Conservation (phyloP, 2,888 invertebrate genomes). For the Hypselothyrea guttata region DNA sequence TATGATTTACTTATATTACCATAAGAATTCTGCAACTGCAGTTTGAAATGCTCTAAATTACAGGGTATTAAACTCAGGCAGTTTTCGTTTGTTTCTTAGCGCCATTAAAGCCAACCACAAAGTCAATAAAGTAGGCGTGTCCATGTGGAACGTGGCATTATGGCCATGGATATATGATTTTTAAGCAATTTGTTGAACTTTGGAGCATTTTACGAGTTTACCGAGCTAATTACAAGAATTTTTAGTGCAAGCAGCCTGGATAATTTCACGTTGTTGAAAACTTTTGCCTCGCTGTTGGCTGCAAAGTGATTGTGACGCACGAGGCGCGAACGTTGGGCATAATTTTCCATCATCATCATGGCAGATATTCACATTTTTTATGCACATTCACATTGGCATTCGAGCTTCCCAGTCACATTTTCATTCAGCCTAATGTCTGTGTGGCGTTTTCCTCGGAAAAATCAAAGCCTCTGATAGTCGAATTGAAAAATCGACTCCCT, state of each 20-base stretch:
- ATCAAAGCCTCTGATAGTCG: constrained; percentile 59
- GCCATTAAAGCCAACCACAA: constrained; percentile 40
- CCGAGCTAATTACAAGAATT: constrained; percentile 55
- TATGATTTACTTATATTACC: too few species aligned
- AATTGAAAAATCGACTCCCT: constrained; percentile 64
- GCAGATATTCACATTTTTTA: neutral
- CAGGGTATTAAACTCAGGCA: too few species aligned
- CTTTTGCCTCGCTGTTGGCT: constrained; percentile 9
- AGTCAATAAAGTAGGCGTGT: constrained; percentile 3
- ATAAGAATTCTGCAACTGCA: too few species aligned
- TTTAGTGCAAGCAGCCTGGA: constrained; percentile 18
- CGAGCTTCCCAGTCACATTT: constrained; percentile 25
- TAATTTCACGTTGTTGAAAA: constrained; percentile 8
- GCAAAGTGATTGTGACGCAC: constrained; percentile 32
- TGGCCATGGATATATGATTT: constrained; percentile 38
- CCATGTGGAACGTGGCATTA: constrained; percentile 13
- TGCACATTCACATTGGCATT: constrained; percentile 24
- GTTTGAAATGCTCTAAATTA: too few species aligned
- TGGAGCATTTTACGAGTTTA: constrained; percentile 54
- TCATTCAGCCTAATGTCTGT: constrained; percentile 33
- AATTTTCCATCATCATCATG: constrained; percentile 19
- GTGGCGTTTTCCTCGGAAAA: constrained; percentile 43
- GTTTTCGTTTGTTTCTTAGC: constrained; percentile 9
- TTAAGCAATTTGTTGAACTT: constrained; percentile 19
- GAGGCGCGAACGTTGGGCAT: constrained; percentile 14